Percentiles rank a stretch among this genome's conserved stretches.
These are phyloP conservation scores for Petromus typicus DNA, from an alignment of 2,113 vertebrate genomes.

Conservation along the genomic window DNA sequence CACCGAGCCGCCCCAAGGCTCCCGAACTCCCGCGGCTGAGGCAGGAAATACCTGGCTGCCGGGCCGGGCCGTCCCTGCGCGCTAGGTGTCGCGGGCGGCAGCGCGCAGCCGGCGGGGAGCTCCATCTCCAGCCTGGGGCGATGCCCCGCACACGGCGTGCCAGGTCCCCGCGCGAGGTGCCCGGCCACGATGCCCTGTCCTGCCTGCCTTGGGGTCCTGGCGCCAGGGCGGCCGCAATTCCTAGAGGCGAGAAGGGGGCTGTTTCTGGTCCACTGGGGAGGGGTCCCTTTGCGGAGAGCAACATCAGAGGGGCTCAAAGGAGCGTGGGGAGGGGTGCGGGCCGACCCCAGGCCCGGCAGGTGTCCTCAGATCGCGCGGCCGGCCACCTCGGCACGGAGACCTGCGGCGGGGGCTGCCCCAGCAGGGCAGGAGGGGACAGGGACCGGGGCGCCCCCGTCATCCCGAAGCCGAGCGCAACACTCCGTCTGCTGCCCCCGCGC, in stretches of 20 bases:
- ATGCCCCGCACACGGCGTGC: not conserved
- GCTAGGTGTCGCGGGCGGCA: not conserved
- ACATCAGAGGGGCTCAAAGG: not conserved
- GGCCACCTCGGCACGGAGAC: not conserved
- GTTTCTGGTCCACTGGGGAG: not conserved
- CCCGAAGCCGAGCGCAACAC: not conserved
- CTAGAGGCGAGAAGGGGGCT: not conserved
- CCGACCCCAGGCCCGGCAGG: conserved; percentile 30
- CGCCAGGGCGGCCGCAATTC: not conserved
- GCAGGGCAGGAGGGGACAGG: not conserved
- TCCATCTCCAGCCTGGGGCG: not conserved
- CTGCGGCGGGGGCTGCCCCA: not conserved
- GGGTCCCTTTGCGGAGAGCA: not conserved
- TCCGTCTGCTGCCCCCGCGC: not conserved
- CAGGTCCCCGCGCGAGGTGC: not conserved
- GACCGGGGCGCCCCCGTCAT: conserved; percentile 19
- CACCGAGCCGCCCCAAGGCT: not conserved
- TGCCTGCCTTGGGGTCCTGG: not conserved
- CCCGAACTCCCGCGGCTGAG: conserved; percentile 28
- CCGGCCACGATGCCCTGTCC: not conserved
- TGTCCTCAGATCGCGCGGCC: conserved; percentile 6
- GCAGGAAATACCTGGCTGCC: not conserved
- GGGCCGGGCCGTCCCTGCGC: not conserved
- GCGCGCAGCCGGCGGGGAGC: not conserved
- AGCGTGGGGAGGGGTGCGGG: not conserved